Base-by-base conservation (phyloP, 2,113 vertebrate genomes). In the Alethe diademata region DNA sequence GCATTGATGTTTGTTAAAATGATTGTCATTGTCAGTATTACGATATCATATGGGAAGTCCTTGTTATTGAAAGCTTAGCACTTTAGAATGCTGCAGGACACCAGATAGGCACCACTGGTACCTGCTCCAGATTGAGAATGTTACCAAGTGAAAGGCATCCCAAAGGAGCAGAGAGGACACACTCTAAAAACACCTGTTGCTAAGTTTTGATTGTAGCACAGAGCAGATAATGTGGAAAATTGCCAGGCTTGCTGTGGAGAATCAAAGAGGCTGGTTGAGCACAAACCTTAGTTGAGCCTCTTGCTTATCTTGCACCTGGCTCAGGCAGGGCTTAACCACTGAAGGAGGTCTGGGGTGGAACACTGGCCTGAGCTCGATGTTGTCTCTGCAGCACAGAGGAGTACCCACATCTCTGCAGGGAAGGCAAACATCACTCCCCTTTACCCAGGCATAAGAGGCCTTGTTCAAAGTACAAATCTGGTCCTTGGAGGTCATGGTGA, bases 291-390 rank as follows among this genome's bases (percentile, higher is more conserved):
- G 43, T 53, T 53, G 33, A 81, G 45, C 78, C 38, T 25, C 48
- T 38, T 20, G 26, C 45, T 66, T 58, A 24, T 45, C 60, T 80
- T 66, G 51, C 36, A 58, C 51, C 43, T 81, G 51, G 38, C 38
- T 51, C 33, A 45, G 69, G 43, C 23, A 26, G 5, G 50, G 50
- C 14, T 72, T 56, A 48, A 71, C 42, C 13, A 5, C 26, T 38
- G 67, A 9, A 25, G 25, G 6, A 11, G 58, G 23, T 43, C 33
- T 73, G 38, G 51, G 35, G 12, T 66, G 60, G 29, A 73, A 36
- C 43, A 6, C 13, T 20, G 51, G 33, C 36, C 51, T 60, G 38
- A 81, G 38, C 60, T 66, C 0, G 0, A 1, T 45, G 45, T 12
- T 51, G 33, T 60, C 11, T 66, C 33, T 53, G 38, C 45, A 47